Base-by-base conservation (phyloP, 2,113 vertebrate species). In the Brachyistius frenatus region DNA sequence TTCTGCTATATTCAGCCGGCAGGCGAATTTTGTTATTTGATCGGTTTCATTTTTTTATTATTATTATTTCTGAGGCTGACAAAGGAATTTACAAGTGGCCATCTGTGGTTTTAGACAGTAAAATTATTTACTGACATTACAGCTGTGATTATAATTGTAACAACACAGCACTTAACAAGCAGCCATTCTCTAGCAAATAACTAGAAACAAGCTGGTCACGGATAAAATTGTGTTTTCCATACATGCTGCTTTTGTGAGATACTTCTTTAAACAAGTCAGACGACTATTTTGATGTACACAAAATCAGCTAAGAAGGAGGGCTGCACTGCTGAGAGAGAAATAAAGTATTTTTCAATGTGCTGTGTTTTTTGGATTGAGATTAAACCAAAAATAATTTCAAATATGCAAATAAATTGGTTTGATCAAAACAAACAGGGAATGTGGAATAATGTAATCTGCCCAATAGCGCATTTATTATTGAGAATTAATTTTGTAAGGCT, bases 31-130 rank as follows among this genome's bases (percentile, higher is more conserved):
- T 54, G 56, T 44, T 64, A 9, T 61, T 0, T 63, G 66, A 30
- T 16, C 41, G 11, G 0, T 33, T 8, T 44, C 5, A 23, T 58
- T 55, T 57, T 16, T 50, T 50, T 13, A 44, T 14, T 55, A 23
- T 54, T 58, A 55, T 13, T 61, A 54, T 71, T 69, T 83, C 44
- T 55, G 35, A 58, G 39, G 31, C 44, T 46, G 55, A 78, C 33
- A 60, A n/a, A 50, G 37, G 36, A 16, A 73, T 80, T 85, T 69
- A 46, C 47, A 77, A 63, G 54, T 56, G 57, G 36, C 90, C 88
- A 90, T 87, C 77, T 86, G 80, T 66, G 66, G 72, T 77, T 78
- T 80, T 65, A 62, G 52, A 56, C 60, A 35, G 49, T 57, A 41
- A 55, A 73, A 68, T 70, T 10, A 63, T 76, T 86, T 58, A 66